Evolutionary conservation across 2,113 vertebrate genomes (phyloP), one percentile per base, ranked within the genome.

Genomic region (Pangasianodon gigas): DNA sequence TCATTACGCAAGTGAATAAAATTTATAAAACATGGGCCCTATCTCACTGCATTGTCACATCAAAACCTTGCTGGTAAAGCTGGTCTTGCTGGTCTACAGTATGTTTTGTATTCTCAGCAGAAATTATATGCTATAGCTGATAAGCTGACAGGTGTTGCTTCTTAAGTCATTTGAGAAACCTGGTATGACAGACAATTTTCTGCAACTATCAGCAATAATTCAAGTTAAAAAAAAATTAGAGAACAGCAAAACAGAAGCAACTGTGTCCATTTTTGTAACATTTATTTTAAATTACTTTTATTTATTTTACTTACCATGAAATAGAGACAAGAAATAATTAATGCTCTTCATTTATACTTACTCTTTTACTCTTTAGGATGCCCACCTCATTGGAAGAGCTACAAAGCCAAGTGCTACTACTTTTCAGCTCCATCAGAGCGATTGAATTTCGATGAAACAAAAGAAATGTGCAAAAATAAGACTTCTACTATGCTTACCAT

Each of bases 401-500:
- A 97, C 93, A 95, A 95, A 89, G 95, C 96, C 90, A 98, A 96
- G 91, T 99, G 98, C 93, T 99, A 99, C 93, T 98, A 97, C 94
- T 96, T 99, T 94, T 98, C 98, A 48, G 87, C 91, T 65, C 91
- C 52, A 71, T 13, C 89, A 87, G 97, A 97, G 93, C 96, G 91
- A 94, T 95, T 97, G 83, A 96, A 95, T 93, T 99, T 97, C 92
- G 94, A 97, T 83, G 97, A 98, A 2, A 95, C 97, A 32, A 96
- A 94, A 69, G 93, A 94, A 90, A 96, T 95, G 89, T 99, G 98
- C 92, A 93, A 95, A 89, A 96, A 97, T 86, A 96, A 92, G 88
- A 96, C 92, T 83, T 96, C 98, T 2, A 96, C 91, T 85, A 95
- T 99, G 93, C 94, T 99, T 90, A 97, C 98, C 92, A 97, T 99